These are phyloP conservation scores for Euborellia annulipes DNA, from an alignment of 1,140 invertebrate species.

Conservation along the genomic window DNA sequence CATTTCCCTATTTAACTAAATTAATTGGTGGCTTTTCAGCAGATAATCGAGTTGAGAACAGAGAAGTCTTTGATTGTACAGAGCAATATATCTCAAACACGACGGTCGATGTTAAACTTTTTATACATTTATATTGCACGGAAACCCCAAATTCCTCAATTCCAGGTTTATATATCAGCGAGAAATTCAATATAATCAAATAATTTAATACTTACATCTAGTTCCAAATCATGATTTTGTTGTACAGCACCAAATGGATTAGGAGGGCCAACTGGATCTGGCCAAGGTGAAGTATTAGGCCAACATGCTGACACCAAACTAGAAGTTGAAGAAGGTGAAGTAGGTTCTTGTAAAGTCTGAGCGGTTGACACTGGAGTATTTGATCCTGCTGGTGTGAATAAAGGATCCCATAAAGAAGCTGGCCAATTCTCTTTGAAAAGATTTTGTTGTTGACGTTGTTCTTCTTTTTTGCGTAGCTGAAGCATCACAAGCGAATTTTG, in stretches of 20 bases:
- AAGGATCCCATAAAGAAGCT: constrained; percentile 31
- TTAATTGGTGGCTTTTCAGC: too few relatives aligned
- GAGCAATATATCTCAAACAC: too few relatives aligned
- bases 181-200: not conserved
- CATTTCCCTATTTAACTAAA: too few relatives aligned
- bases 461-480: not conserved
- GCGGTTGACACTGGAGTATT: constrained; percentile 12
- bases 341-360: not conserved
- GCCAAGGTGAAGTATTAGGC: constrained; percentile 15
- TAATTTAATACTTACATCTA: constrained; percentile 5
- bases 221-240: constrained; percentile 2
- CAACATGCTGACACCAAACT: constrained; percentile 15
- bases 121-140: too few relatives aligned
- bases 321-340: constrained; percentile 16
- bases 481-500: too few relatives aligned
- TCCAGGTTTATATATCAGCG: not conserved
- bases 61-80: too few relatives aligned
- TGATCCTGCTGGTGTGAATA: constrained; percentile 29
- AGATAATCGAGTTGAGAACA: too few relatives aligned
- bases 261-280: constrained; percentile 16
- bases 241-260: constrained; percentile 14
- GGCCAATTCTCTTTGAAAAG: constrained; percentile 26
- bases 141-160: too few relatives aligned
- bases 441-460: not conserved
- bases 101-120: too few relatives aligned